Conservation (phyloP, 2,888 invertebrate species). For the Agrotis clavis region DNA sequence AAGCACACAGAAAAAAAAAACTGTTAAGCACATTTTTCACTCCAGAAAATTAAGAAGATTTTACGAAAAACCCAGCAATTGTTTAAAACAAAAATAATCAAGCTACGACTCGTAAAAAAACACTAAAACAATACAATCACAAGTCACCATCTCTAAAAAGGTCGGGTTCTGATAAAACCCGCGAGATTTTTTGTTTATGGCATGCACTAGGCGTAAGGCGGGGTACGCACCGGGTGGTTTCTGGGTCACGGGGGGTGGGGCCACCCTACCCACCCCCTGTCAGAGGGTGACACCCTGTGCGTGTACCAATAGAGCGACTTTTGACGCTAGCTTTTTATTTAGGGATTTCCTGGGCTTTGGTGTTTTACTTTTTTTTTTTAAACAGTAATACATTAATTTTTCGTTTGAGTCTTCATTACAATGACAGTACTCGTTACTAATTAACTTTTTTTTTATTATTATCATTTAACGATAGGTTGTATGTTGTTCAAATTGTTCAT, state of each 20-base stretch:
- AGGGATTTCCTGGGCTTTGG: slow-evolving; percentile 47
- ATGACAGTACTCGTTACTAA: slow-evolving; percentile 1
- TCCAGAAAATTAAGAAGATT: background rate
- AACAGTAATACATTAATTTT: background rate
- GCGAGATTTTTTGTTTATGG: slow-evolving; percentile 66
- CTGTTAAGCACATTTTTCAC: background rate
- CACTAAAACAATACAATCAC: slow-evolving; percentile 38
- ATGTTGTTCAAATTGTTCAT: no score
- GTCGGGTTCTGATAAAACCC: slow-evolving; percentile 41
- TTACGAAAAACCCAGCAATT: background rate
- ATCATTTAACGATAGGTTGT: background rate
- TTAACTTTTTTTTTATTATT: slow-evolving; percentile 1
- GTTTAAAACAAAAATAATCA: slow-evolving; percentile 22
- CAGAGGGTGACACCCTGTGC: slow-evolving; percentile 69
- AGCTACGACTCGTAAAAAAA: slow-evolving; percentile 23
- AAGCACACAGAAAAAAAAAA: background rate
- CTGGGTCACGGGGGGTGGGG: slow-evolving; percentile 79
- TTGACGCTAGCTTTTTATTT: slow-evolving; percentile 51
- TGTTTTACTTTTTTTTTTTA: background rate
- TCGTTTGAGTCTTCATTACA: background rate
- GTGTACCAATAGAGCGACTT: slow-evolving; percentile 71
- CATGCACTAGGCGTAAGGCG: slow-evolving; percentile 68
- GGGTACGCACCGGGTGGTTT: slow-evolving; percentile 78
- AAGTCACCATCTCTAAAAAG: slow-evolving; percentile 24
- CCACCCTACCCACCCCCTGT: slow-evolving; percentile 73